phyloP scores from a whole-genome alignment of 2,888 invertebrate genomes.

The Thereva nobilitata region DNA sequence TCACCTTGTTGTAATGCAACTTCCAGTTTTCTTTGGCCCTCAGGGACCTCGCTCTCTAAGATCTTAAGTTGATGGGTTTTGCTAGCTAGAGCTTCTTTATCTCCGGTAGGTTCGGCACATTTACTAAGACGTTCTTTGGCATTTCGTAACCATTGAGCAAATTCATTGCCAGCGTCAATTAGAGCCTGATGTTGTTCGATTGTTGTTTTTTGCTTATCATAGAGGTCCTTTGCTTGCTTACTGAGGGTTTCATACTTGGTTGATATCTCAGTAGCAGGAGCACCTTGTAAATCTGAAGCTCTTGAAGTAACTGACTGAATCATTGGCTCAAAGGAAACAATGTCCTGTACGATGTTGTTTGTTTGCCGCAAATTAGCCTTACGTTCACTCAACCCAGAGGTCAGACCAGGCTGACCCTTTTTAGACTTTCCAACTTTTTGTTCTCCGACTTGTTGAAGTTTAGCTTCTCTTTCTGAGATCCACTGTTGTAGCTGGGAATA shows the following conservation, averaged over 20 bases:
- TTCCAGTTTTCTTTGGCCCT: slow-evolving; percentile 82
- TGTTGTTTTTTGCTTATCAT: slow-evolving; percentile 85
- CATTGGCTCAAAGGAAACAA: slow-evolving; percentile 96
- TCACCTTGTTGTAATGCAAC: slow-evolving; percentile 82
- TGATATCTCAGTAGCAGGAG: slow-evolving; percentile 89
- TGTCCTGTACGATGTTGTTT: slow-evolving; percentile 94
- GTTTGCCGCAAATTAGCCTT: slow-evolving; percentile 89
- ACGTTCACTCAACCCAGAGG: slow-evolving; percentile 78
- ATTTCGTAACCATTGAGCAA: slow-evolving; percentile 87
- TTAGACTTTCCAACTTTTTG: slow-evolving; percentile 80
- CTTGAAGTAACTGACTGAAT: slow-evolving; percentile 93
- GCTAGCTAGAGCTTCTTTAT: slow-evolving; percentile 83
- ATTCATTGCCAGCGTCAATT: slow-evolving; percentile 88
- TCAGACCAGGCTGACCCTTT: slow-evolving; percentile 77
- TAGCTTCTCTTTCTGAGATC: slow-evolving; percentile 91
- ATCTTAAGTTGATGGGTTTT: slow-evolving; percentile 86
- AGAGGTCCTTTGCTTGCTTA: slow-evolving; percentile 87
- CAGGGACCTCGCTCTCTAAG: slow-evolving; percentile 79
- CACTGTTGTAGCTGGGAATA: slow-evolving; percentile 91
- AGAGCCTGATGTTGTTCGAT: slow-evolving; percentile 91
- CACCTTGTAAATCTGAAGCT: slow-evolving; percentile 88
- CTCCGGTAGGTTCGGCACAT: slow-evolving; percentile 90
- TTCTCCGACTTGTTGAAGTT: slow-evolving; percentile 86
- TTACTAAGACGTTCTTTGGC: slow-evolving; percentile 90
- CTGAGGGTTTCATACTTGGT: slow-evolving; percentile 87